phyloP scores from a whole-genome alignment of 2,113 vertebrate species.

The Syrmaticus mikado region DNA sequence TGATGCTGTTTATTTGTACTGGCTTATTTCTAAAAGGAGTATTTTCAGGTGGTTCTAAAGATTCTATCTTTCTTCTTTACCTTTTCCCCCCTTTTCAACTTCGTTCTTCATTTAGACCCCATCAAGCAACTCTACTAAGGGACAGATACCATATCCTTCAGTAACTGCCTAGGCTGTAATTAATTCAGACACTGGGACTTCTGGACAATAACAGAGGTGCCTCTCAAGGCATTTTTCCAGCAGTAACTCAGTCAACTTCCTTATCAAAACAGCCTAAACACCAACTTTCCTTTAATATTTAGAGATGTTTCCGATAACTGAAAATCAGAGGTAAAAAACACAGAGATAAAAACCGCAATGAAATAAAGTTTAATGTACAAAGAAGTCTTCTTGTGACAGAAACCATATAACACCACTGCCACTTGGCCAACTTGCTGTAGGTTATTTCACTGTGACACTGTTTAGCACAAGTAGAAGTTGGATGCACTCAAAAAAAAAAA shows the following conservation, averaged over 20 bases:
- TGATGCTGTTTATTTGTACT: background rate
- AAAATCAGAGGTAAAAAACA: background rate
- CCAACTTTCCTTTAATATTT: background rate
- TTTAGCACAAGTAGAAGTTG: background rate
- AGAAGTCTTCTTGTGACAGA: background rate
- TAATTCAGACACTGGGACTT: background rate
- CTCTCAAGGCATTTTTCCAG: background rate
- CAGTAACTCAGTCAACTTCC: background rate
- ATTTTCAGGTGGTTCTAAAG: background rate
- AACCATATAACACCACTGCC: background rate
- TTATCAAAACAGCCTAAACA: background rate
- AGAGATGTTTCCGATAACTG: background rate
- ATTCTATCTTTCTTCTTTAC: background rate
- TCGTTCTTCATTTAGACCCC: background rate
- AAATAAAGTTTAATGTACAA: background rate
- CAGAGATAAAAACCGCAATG: background rate
- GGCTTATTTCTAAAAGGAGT: background rate
- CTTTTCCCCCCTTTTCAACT: background rate
- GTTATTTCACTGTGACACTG: background rate
- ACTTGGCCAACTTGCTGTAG: background rate
- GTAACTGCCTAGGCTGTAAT: background rate
- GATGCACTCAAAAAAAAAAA: background rate
- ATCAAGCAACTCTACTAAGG: background rate
- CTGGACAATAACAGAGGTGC: background rate
- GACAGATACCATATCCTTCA: background rate